Base-by-base conservation (phyloP, 2,797 vertebrate genomes). In the Cyclura pinguis region DNA sequence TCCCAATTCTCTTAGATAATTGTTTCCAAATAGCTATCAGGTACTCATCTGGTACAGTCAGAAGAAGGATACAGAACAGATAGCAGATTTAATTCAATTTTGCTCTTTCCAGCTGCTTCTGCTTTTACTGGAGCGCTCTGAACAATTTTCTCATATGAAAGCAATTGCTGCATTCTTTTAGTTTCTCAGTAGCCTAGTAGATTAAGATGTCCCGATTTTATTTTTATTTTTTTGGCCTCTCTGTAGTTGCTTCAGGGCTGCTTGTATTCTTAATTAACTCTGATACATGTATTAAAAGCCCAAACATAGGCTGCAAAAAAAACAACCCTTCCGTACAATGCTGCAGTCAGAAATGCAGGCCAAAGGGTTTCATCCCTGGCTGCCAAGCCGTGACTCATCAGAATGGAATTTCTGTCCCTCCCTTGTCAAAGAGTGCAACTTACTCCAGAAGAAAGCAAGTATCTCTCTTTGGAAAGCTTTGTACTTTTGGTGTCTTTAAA, bases 301-400 rank as follows among this genome's bases (percentile, higher is more conserved):
- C 57, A 92, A 77, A 80, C 62, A 38, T 16, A 90, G 50, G 83
- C 84, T 93, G 85, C 84, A 84, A 89, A 93, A 93, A 91, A 81
- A 0, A 62, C 20, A 62, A 62, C 59, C 84, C 93, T 76, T 91
- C 82, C 88, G 52, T 88, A 90, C 88, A 91, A 1, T 84, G 88
- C 90, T 93, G 76, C 76, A 94, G 91, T 88, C 88, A 95, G 91
- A 96, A 95, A 95, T 94, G 86, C 87, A 95, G 94, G 92, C 93
- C 89, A 94, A 96, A 95, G 93, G 90, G 95, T 95, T 95, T 95
- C 89, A 94, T 96, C 94, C 95, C 89, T 94, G 93, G 76, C 88
- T 94, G 92, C 93, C 95, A 96, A 95, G 93, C 42, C 90, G 80
- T 96, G 96, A 96, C 93, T 97, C 95, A 96, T 94, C 92, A 89